A percentile compares a stretch with the other conserved stretches of the same genome.
phyloP scores from a whole-genome alignment of 2,797 vertebrate species.

The Caiman crocodilus region DNA sequence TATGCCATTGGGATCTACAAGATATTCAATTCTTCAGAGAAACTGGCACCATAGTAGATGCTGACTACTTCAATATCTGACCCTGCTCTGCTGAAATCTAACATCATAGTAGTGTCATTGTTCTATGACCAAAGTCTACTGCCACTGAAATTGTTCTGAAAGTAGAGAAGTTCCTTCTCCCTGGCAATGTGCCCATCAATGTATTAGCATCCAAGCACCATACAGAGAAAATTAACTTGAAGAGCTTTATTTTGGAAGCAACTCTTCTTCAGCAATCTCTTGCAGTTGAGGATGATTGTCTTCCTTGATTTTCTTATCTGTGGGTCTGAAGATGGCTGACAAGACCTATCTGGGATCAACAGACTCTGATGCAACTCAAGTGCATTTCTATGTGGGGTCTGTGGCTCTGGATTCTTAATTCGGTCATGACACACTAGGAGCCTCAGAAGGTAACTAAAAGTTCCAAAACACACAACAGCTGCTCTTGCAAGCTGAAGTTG shows the following conservation, averaged over 20 bases:
- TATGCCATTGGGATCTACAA: background rate
- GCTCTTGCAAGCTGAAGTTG: too few species aligned
- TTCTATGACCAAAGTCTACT: background rate
- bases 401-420: too few species aligned
- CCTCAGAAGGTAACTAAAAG: too few species aligned
- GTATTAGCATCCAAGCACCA: background rate
- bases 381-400: too few species aligned
- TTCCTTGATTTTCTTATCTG: too few species aligned
- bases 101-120: background rate
- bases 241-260: background rate
- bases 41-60: background rate
- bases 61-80: background rate
- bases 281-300: too few species aligned
- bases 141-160: background rate
- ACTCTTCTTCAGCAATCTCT: background rate
- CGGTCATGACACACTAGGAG: too few species aligned
- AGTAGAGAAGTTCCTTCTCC: background rate
- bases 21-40: background rate
- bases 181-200: background rate
- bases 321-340: too few species aligned
- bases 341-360: too few species aligned
- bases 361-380: too few species aligned
- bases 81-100: background rate
- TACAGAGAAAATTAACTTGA: background rate
- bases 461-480: too few species aligned